These are phyloP conservation scores for Arctopsyche grandis DNA, from an alignment of 1,140 invertebrate genomes.

Conservation along the genomic window DNA sequence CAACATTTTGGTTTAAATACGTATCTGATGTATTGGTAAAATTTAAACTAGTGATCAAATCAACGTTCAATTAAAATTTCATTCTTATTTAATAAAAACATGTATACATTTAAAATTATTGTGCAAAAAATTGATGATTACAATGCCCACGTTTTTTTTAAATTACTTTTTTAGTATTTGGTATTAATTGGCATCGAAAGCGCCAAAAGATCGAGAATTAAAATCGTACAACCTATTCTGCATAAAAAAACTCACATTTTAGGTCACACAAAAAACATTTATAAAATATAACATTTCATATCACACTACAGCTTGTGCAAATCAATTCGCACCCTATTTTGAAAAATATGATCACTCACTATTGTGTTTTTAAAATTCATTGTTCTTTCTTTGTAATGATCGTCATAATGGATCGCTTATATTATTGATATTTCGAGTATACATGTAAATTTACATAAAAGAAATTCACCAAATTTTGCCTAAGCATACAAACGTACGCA, in stretches of 20 bases:
- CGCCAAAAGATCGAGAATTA: slow-evolving; percentile 11
- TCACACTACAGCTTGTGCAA: slow-evolving; percentile 39
- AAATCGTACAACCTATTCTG: slow-evolving; percentile 21
- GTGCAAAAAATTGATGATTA: slow-evolving; percentile 16
- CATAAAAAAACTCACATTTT: slow-evolving; percentile 32
- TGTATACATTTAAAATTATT: slow-evolving; percentile 19
- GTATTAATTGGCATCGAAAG: neutral
- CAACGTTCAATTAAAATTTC: neutral
- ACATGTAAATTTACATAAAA: slow-evolving; percentile 21
- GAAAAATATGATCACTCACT: slow-evolving; percentile 36
- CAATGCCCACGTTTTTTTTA: neutral
- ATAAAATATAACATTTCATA: slow-evolving; percentile 36
- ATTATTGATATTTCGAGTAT: slow-evolving; percentile 24
- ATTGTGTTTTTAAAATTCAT: slow-evolving; percentile 24
- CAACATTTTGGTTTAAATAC: neutral
- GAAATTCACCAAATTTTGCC: slow-evolving; percentile 26
- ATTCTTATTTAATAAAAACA: neutral
- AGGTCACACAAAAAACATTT: slow-evolving; percentile 34
- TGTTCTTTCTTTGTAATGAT: slow-evolving; percentile 25
- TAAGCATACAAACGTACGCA: slow-evolving; percentile 14
- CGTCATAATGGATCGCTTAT: slow-evolving; percentile 36
- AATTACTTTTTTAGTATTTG: neutral
- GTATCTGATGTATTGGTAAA: neutral
- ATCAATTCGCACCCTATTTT: slow-evolving; percentile 28
- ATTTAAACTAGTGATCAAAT: slow-evolving; percentile 11